Evolutionary conservation across 1,140 invertebrate genomes (phyloP).

Genomic region (Yoshiicerus persimilis): DNA sequence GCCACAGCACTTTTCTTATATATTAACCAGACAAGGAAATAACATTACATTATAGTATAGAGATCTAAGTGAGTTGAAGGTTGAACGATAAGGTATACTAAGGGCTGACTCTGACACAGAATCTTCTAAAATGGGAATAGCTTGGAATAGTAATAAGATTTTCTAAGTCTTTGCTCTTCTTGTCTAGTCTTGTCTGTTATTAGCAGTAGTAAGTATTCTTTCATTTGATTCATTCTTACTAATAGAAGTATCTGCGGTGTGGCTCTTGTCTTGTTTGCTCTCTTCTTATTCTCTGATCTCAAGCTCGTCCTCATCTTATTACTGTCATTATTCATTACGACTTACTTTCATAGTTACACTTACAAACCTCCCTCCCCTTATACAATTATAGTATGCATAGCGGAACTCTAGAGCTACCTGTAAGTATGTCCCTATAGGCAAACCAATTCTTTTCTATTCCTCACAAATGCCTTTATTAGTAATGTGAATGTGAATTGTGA

Average conservation of each 20-base stretch:
- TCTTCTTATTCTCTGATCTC: conserved; percentile 1
- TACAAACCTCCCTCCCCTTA: background rate
- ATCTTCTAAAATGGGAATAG: background rate
- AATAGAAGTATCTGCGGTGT: background rate
- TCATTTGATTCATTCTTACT: conserved; percentile 3
- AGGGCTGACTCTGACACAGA: background rate
- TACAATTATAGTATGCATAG: too few relatives aligned
- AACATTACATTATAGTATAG: background rate
- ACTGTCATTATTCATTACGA: conserved; percentile 20
- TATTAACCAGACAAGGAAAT: background rate
- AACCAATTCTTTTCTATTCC: too few relatives aligned
- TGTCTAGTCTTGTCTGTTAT: background rate
- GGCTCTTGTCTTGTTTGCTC: background rate
- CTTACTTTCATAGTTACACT: background rate
- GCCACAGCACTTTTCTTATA: background rate
- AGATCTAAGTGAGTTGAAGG: background rate
- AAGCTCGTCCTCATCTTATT: conserved; percentile 5
- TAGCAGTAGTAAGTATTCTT: background rate
- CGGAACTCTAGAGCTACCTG: background rate
- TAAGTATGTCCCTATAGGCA: too few relatives aligned
- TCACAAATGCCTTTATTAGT: too few relatives aligned
- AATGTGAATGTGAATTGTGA: too few relatives aligned
- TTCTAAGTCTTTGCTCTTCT: background rate
- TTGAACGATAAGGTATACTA: background rate
- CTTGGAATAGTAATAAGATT: background rate